phyloP scores from a whole-genome alignment of 2,797 vertebrate species.

The Falco cherrug region DNA sequence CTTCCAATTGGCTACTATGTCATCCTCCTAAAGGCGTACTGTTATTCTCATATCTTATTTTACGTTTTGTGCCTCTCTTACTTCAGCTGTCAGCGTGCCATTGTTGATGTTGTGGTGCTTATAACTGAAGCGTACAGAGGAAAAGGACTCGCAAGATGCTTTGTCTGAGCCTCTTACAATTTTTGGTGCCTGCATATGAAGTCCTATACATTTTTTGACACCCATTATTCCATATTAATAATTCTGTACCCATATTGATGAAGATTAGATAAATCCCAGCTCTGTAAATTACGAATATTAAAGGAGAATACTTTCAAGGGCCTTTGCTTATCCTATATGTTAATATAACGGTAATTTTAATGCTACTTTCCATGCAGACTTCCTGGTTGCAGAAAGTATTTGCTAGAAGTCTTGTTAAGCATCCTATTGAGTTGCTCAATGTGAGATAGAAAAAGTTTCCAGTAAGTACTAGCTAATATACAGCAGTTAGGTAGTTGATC shows the following conservation, averaged over 20 bases:
- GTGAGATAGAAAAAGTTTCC: slow-evolving; percentile 15
- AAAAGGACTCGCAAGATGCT: background rate
- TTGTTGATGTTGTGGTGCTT: background rate
- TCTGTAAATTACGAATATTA: background rate
- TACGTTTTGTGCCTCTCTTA: background rate
- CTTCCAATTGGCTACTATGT: background rate
- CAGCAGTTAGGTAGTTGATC: background rate
- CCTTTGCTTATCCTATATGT: background rate
- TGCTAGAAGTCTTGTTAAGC: background rate
- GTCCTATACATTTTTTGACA: background rate
- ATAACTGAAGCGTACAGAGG: background rate
- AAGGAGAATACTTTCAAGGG: background rate
- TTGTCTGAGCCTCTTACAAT: background rate
- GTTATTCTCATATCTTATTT: background rate
- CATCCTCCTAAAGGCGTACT: background rate
- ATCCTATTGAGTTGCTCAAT: background rate
- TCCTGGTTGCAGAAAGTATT: background rate
- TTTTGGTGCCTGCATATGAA: background rate
- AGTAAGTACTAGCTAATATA: background rate
- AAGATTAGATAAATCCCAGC: background rate
- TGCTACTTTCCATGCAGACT: background rate
- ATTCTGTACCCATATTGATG: background rate
- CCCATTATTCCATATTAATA: background rate
- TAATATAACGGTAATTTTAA: background rate
- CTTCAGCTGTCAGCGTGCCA: background rate